A percentile compares a stretch with the other conserved stretches of the same genome.
Conservation (phyloP, 2,113 vertebrate genomes). For the Paradoxurus hermaphroditus region DNA sequence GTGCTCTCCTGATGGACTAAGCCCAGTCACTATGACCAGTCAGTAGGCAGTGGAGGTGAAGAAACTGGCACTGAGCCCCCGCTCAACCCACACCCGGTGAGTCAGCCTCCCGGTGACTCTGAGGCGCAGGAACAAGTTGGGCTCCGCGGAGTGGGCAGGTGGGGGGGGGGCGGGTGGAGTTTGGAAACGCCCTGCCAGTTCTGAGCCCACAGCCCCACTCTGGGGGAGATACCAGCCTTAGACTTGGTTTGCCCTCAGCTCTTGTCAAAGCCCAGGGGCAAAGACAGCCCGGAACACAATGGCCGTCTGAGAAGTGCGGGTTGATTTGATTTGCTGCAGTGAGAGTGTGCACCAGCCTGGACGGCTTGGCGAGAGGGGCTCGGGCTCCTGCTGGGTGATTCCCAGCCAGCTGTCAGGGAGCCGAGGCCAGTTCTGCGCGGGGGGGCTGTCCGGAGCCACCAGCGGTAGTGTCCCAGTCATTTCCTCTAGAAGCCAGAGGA, state of each 20-base stretch:
- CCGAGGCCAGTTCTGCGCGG: rapidly evolving
- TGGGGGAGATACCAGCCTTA: neutral
- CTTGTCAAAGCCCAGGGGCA: neutral
- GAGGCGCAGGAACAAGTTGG: neutral
- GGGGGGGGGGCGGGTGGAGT: no score
- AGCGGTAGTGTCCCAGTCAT: neutral
- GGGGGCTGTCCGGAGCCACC: neutral
- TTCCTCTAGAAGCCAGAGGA: neutral
- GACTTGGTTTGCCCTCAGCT: neutral
- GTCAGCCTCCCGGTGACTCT: neutral
- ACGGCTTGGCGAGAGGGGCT: rapidly evolving
- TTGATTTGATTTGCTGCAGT: neutral
- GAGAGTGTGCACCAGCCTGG: neutral
- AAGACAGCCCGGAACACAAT: neutral
- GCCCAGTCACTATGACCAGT: neutral
- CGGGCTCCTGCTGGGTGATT: neutral
- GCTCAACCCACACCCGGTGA: rapidly evolving
- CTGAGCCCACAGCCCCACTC: rapidly evolving
- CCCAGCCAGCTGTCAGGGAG: neutral
- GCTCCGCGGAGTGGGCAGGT: neutral
- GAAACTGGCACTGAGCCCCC: neutral
- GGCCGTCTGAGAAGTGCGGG: neutral
- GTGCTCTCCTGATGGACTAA: neutral
- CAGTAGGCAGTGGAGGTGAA: neutral
- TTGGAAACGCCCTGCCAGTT: rapidly evolving